Conservation (phyloP, 2,113 vertebrate species). For the Aleadryas rufinucha region DNA sequence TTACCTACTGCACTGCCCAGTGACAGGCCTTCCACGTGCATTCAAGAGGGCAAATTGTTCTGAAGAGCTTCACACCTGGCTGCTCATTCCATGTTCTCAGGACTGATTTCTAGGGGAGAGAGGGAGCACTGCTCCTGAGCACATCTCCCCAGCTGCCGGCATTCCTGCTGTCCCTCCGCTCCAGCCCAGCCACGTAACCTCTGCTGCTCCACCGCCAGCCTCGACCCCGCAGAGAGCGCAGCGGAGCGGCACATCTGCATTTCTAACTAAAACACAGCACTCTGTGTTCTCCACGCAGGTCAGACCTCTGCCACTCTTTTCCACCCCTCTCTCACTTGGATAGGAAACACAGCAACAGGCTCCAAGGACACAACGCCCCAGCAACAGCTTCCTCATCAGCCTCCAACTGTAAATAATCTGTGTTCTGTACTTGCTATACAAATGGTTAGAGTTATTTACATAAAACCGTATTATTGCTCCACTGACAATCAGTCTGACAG, state of each 20-base stretch:
- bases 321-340: not conserved
- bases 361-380: constrained; percentile 32
- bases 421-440: not conserved
- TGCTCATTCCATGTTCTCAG: not conserved
- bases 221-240: accelerated
- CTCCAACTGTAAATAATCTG: not conserved
- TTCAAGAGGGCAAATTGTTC: not conserved
- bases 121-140: not conserved
- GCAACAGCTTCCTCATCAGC: constrained; percentile 33
- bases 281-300: not conserved
- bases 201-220: not conserved
- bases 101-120: not conserved
- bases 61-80: not conserved
- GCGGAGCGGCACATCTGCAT: accelerated
- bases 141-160: not conserved
- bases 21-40: not conserved
- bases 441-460: not conserved
- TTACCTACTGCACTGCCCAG: not conserved
- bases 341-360: not conserved
- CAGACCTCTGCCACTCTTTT: not conserved
- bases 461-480: not conserved
- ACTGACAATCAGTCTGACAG: not conserved
- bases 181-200: not conserved
- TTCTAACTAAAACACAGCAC: not conserved
- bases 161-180: not conserved